A percentile compares a stretch with the other conserved stretches of the same genome.
Evolutionary conservation across 2,797 vertebrate species (phyloP).

Genomic region (Phataginus tetradactyla): DNA sequence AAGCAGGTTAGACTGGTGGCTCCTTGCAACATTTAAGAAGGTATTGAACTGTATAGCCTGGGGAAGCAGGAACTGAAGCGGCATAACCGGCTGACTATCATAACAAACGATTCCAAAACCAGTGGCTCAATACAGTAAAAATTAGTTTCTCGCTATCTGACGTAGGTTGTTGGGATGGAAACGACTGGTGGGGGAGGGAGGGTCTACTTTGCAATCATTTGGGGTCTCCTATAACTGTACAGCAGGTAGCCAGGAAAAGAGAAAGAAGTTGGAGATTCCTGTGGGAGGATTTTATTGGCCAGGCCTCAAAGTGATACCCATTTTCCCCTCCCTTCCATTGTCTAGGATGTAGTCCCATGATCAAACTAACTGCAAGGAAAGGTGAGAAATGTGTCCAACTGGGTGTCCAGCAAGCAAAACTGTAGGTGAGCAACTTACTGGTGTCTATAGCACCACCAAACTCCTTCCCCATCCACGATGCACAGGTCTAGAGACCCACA

Average conservation of each 20-base stretch:
- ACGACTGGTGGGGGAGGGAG: not conserved
- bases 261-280: not conserved
- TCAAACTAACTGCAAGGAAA: not conserved
- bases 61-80: not conserved
- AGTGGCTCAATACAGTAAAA: not conserved
- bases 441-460: not conserved
- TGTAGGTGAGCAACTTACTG: not conserved
- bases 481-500: accelerated
- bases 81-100: not conserved
- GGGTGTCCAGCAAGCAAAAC: not conserved
- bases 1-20: not conserved
- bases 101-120: not conserved
- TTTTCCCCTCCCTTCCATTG: not conserved
- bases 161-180: not conserved
- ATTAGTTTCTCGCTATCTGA: not conserved
- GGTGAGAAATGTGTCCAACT: not conserved
- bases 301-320: not conserved
- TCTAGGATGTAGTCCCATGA: not conserved
- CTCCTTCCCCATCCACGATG: not conserved
- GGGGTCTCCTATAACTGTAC: not conserved
- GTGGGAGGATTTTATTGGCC: not conserved
- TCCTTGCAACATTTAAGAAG: not conserved
- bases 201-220: not conserved
- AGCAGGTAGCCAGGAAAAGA: not conserved
- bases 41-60: not conserved